Evolutionary conservation across 2,888 invertebrate species (phyloP), one percentile per base, ranked within the genome.

Genomic region (Zaprionus obscuricornis): DNA sequence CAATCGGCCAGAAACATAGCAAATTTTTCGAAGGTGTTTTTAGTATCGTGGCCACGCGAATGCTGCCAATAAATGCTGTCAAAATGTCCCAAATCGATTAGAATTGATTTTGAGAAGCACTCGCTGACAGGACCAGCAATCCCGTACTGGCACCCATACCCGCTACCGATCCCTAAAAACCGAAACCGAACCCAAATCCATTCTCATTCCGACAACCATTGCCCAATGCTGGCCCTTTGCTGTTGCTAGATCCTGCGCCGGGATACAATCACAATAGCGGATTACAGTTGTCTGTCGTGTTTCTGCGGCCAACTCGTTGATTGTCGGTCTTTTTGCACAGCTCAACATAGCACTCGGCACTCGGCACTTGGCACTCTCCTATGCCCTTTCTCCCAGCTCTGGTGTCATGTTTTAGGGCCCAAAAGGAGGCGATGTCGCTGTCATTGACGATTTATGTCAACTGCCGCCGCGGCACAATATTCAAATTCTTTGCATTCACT

Each of bases 371-470:
- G n/a, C n/a, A n/a, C 56, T 20, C 43, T 29, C 55, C 52, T 29
- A 51, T 37, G 7, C 49, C 50, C 11, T n/a, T 36, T 17, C 40
- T 8, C 16, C 18, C 43, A 24, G 11, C 29, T 16, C 20, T 16
- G 50, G 26, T 68, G 65, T 85, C 77, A 82, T 78, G 78, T 64
- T 78, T n/a, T 66, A 47, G 67, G 78, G 67, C 85, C 85, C 85
- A 74, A 78, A 76, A 77, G 77, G 86, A 76, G 81, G 84, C 84
- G 76, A 76, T 84, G 86, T 86, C 71, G 77, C 86, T 88, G 88
- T 88, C 88, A 88, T 79, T 85, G 87, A 77, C 88, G 87, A 88
- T 88, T 88, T 88, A 88, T 88, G 88, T 88, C 88, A 88, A 77
- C 73, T 73, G 86, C 74, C 72, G 72, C 66, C 60, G 79, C 79